A percentile compares a stretch with the other conserved stretches of the same genome.
Evolutionary conservation across 1,140 invertebrate genomes (phyloP).

Genomic region (Portunus trituberculatus): DNA sequence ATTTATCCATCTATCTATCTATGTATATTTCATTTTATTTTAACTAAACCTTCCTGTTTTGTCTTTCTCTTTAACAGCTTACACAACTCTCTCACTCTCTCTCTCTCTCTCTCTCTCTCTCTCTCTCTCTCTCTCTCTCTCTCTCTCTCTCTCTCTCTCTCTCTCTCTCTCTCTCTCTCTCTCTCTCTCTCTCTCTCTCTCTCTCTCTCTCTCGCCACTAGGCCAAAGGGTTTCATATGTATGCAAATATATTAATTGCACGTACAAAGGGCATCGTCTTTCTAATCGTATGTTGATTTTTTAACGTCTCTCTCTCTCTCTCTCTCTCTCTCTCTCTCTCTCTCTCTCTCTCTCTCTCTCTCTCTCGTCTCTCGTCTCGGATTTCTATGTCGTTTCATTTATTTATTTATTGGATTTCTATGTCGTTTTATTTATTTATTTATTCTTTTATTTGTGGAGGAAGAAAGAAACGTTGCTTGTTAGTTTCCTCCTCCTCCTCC

Average conservation of each 20-base stretch:
- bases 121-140: background rate
- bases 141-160: background rate
- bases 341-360: background rate
- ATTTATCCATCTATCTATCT: too few relatives aligned
- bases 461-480: background rate
- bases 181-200: background rate
- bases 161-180: background rate
- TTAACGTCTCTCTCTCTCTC: background rate
- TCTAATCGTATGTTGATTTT: background rate
- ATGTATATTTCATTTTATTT: too few relatives aligned
- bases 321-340: background rate
- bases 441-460: too few relatives aligned
- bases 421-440: background rate
- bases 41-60: too few relatives aligned
- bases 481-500: background rate
- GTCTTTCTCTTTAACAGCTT: too few relatives aligned
- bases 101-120: too few relatives aligned
- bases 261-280: background rate
- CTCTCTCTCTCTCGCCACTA: background rate
- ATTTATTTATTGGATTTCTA: background rate
- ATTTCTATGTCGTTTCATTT: background rate
- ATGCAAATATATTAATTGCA: background rate
- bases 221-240: constrained; percentile 9
- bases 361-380: background rate
- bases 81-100: too few relatives aligned